Base-by-base conservation (phyloP, 2,888 invertebrate species). In the Drosophila flavopinicola region DNA sequence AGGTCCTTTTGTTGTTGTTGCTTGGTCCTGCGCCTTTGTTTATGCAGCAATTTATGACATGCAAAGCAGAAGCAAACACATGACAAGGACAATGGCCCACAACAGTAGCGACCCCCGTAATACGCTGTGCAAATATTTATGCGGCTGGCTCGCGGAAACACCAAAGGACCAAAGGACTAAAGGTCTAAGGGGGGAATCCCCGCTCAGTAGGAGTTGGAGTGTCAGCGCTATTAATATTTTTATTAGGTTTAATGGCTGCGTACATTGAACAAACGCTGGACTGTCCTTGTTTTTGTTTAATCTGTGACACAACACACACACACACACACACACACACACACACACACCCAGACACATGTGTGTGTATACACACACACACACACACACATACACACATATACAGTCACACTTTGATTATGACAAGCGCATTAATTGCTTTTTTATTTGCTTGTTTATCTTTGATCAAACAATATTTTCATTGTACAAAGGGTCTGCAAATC, bases 41-140 rank as follows among this genome's bases (percentile, higher is more conserved):
- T 79, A 76, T 84, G 77, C 73, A 79, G 74, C 85, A 79, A 79
- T 79, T 79, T 79, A 76, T 84, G 79, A 59, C 85, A 84, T 84
- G 80, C 83, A 79, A 79, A 79, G 63, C 78, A 66, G 68, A 56
- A 60, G 63, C 78, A 78, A 78, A 78, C 83, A 78, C 44, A 70
- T 61, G 69, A 68, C 64, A 74, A 69, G 75, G 75, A 77, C 75
- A 68, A 58, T 64, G 54, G 32, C 51, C 72, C 75, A n/a, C n/a
- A 75, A 71, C 60, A 66, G 53, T 67, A 39, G 10, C 61, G 59
- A 68, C 57, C 56, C 72, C 45, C 56, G 41, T 75, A 83, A 83
- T 83, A 64, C 80, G 80, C 52, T 51, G 27, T 49, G 59, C 73
- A 79, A 79, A 79, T 79, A 79, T 79, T 84, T 78, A 79, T 82